A percentile compares a stretch with the other conserved stretches of the same genome.
Evolutionary conservation across 1,140 invertebrate species (phyloP).

Genomic region (Carcinoscorpius rotundicauda): DNA sequence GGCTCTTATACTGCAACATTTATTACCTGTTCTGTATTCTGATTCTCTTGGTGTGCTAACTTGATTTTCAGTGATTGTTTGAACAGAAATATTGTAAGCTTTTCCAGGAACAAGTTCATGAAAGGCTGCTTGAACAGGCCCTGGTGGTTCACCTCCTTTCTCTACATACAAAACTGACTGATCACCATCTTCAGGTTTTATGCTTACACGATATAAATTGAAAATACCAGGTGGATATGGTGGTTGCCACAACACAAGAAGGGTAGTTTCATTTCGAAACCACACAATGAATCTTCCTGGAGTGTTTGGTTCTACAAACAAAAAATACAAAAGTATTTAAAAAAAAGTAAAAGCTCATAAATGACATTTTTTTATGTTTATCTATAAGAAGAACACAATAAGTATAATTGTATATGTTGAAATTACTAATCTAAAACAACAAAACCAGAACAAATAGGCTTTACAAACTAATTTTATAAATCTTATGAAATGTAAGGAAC

Average conservation of each 20-base stretch:
- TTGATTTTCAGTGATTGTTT: conserved; percentile 81
- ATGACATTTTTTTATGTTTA: too few relatives aligned
- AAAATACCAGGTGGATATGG: conserved; percentile 69
- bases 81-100: conserved; percentile 77
- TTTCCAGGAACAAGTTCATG: conserved; percentile 73
- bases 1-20: not conserved
- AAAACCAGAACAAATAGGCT: too few relatives aligned
- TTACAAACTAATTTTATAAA: too few relatives aligned
- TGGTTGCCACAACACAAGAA: conserved; percentile 86
- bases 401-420: too few relatives aligned
- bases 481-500: too few relatives aligned
- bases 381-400: too few relatives aligned
- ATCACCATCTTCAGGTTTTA: conserved; percentile 72
- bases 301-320: conserved; percentile 65
- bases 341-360: too few relatives aligned
- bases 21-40: conserved; percentile 61
- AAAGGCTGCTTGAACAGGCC: conserved; percentile 84
- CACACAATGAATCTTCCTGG: conserved; percentile 94
- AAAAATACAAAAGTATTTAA: too few relatives aligned
- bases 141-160: conserved; percentile 82
- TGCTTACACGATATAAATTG: conserved; percentile 41
- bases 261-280: conserved; percentile 89
- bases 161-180: conserved; percentile 79
- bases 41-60: conserved; percentile 78
- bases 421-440: too few relatives aligned